Evolutionary conservation across 2,113 vertebrate species (phyloP).

Genomic region (Clinocottus analis): DNA sequence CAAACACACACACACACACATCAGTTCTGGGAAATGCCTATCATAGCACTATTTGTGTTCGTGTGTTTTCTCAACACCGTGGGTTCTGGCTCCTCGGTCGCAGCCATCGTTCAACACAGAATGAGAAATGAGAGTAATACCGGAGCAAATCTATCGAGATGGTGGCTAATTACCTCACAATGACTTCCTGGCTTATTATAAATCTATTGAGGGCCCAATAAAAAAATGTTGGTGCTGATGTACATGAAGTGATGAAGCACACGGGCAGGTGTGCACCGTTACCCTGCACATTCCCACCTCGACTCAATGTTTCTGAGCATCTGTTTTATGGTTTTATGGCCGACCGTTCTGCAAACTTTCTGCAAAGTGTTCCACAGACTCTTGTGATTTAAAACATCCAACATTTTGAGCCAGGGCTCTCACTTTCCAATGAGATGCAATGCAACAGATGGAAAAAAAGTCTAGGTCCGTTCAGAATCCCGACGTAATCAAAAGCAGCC

Average conservation of each 20-base stretch:
- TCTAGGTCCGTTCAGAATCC: neutral
- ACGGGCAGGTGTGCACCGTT: conserved; percentile 15
- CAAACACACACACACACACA: conserved; percentile 24
- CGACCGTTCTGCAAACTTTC: neutral
- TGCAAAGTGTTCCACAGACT: neutral
- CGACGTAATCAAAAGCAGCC: conserved; percentile 10
- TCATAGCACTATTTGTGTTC: conserved; percentile 46
- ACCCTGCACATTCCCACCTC: neutral
- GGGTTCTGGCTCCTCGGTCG: conserved; percentile 31
- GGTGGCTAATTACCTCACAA: conserved; percentile 58
- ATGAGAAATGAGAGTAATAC: conserved; percentile 46
- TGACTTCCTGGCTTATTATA: conserved; percentile 65
- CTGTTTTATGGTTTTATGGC: neutral
- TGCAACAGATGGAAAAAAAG: conserved; percentile 17
- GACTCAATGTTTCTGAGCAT: neutral
- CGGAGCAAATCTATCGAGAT: conserved; percentile 38
- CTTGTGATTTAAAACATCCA: neutral
- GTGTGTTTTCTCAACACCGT: conserved; percentile 54
- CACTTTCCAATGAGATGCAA: conserved; percentile 48
- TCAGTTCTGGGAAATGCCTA: conserved; percentile 59
- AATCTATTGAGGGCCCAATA: conserved; percentile 51
- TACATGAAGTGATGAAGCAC: conserved; percentile 4
- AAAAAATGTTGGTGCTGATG: conserved; percentile 38
- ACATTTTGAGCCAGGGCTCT: neutral
- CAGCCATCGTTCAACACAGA: conserved; percentile 38